Evolutionary conservation across 1,140 invertebrate genomes (phyloP).

Genomic region (Calephelis nemesis): DNA sequence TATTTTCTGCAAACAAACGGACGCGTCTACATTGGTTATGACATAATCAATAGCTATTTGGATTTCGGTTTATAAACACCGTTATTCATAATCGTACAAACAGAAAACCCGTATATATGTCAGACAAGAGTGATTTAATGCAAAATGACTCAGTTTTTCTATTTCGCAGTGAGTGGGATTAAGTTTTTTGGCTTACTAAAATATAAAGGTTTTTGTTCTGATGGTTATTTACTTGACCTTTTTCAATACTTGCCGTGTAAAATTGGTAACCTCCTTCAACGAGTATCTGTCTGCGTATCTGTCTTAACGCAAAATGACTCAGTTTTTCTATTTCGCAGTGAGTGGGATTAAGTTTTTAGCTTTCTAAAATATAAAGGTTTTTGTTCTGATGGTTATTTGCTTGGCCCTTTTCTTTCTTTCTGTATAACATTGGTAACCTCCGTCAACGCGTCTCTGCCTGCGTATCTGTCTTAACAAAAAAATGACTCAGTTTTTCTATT

Average conservation of each 20-base stretch:
- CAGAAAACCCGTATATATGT: conserved; percentile 9
- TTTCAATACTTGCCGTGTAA: too few species aligned
- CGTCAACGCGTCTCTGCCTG: too few species aligned
- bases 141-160: not conserved
- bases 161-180: not conserved
- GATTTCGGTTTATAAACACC: conserved; percentile 3
- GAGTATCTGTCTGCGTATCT: too few species aligned
- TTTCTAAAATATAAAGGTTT: too few species aligned
- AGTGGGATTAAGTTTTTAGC: not conserved
- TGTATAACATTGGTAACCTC: too few species aligned
- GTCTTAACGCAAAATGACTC: too few species aligned
- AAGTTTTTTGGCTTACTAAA: not conserved
- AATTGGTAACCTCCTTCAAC: too few species aligned
- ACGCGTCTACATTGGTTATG: conserved; percentile 8
- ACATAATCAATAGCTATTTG: conserved; percentile 13
- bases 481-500: not conserved
- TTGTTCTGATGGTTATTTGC: too few species aligned
- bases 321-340: not conserved
- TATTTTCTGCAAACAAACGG: conserved; percentile 1
- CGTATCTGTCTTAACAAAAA: too few species aligned
- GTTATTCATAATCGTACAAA: conserved; percentile 12
- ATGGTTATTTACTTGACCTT: too few species aligned
- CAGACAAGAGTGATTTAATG: not conserved
- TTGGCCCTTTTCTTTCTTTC: too few species aligned
- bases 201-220: too few species aligned